Base-by-base conservation (phyloP, 2,797 vertebrate species). In the Lepus oiostolus region DNA sequence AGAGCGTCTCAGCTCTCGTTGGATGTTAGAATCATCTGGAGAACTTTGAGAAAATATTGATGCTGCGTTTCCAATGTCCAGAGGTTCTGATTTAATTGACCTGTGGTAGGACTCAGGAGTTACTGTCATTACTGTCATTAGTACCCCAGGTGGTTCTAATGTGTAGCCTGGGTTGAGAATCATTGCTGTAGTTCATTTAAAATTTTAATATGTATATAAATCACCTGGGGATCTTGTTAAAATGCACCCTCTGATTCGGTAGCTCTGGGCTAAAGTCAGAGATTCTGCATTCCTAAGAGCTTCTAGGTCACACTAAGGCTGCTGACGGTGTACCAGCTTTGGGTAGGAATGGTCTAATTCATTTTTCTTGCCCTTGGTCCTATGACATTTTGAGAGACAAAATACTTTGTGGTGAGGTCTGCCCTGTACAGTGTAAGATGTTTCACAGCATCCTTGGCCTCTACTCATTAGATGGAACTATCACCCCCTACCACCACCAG, bases 261-360 rank as follows among this genome's bases (percentile, higher is more conserved):
- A 80, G 22, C 60, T 90, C 81, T 93, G 54, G 54, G 24, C 0
- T 21, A 26, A 30, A 68, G 28, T 4, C 79, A 21, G 14, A 89
- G 72, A 91, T 35, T 71, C 75, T 91, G 81, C 19, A 88, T 76
- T 77, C 94, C 8, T 52, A 67, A 84, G 80, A 63, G 13, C 42
- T 80, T 90, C 22, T 47, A 58, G 28, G 0, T 80, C 19, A 71
- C 14, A 10, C 5, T 42, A 60, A 88, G 75, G n/a, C 13, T 91
- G 21, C n/a, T 72, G 32, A 35, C 71, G 19, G 62, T 26, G 12
- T 12, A 42, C 38, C 19, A 83, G 54, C 12, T 83, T 60, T 67
- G 24, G 72, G 7, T 81, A 65, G 79, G 22, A 26, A 26, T 76
- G 28, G 11, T 50, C 42, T 65, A 16, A 71, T 63, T 62, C 52